Base-by-base conservation (phyloP, 2,113 vertebrate species). In the Amia ocellicauda region DNA sequence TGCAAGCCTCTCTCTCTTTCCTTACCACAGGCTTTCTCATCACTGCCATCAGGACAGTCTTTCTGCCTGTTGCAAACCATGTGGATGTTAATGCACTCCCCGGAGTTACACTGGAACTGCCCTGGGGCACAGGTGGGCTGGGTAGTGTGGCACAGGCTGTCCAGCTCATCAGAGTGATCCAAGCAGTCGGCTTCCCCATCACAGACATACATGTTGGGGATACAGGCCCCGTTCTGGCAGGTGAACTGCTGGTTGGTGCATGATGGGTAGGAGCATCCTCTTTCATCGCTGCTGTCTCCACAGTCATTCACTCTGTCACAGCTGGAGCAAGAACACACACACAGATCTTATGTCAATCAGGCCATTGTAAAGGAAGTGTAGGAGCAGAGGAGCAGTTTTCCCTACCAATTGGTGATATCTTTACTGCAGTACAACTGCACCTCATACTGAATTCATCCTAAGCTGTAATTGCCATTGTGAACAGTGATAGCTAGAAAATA, bases 11-110 rank as follows among this genome's bases (percentile, higher is more conserved):
- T n/a, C 9, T 23, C 42, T 2, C 5, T 29, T 5, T 9, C 28
- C 93, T 93, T 86, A 97, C 95, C 83, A 7, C 95, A 97, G 67
- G 93, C 92, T 69, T 92, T 92, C 60, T 97, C 94, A 10, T 97
- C 95, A 31, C 92, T 96, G 89, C 91, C 84, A 72, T 97, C 95
- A 53, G 75, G 81, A 85, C 95, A 97, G 79, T 97, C 93, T 60
- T 87, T 90, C 70, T 91, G 80, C 64, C 88, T 80, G 68, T 97
- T 91, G 83, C 95, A 97, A 5, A 97, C 93, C 76, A 90, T 91
- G 64, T 45, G 80, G 52, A 66, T 50, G 36, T 93, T 91, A 49
- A 97, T 90, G 58, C 95, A 97, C 69, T 94, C 88, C 27, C 93
- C 93, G 41, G 87, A 93, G 70, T 78, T 86, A 83, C 95, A 97